phyloP scores from a whole-genome alignment of 2,113 vertebrate species.

The Rynchops niger region DNA sequence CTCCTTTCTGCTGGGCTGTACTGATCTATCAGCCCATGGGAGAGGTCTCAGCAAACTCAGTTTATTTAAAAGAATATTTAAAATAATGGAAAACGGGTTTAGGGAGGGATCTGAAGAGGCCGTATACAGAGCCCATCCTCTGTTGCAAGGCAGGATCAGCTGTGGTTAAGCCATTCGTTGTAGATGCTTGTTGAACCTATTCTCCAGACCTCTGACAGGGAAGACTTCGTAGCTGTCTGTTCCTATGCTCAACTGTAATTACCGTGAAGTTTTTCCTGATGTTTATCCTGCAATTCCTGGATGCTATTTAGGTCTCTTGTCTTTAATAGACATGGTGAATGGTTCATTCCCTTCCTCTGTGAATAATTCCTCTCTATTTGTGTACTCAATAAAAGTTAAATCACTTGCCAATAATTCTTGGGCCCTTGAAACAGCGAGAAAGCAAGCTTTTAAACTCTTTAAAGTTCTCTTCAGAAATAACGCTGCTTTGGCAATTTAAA shows the following conservation, averaged over 20 bases:
- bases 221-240: not conserved
- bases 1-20: not conserved
- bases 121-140: not conserved
- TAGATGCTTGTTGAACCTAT: not conserved
- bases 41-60: not conserved
- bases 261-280: not conserved
- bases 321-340: slow-evolving; percentile 2
- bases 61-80: not conserved
- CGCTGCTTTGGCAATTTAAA: not conserved
- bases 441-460: not conserved
- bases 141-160: not conserved
- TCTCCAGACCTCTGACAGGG: not conserved
- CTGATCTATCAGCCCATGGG: not conserved
- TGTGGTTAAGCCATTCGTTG: not conserved
- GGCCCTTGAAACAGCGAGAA: not conserved
- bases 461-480: slow-evolving; percentile 15
- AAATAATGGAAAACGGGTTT: not conserved
- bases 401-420: slow-evolving; percentile 27
- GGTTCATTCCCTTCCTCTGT: slow-evolving; percentile 31
- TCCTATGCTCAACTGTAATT: not conserved
- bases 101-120: not conserved
- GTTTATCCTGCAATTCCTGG: slow-evolving; percentile 13
- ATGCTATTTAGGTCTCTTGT: not conserved
- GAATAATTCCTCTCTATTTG: slow-evolving; percentile 34
- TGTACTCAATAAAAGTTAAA: slow-evolving; percentile 33